These are phyloP conservation scores for Pteropus alecto DNA, from an alignment of 2,113 vertebrate species.

Conservation along the genomic window DNA sequence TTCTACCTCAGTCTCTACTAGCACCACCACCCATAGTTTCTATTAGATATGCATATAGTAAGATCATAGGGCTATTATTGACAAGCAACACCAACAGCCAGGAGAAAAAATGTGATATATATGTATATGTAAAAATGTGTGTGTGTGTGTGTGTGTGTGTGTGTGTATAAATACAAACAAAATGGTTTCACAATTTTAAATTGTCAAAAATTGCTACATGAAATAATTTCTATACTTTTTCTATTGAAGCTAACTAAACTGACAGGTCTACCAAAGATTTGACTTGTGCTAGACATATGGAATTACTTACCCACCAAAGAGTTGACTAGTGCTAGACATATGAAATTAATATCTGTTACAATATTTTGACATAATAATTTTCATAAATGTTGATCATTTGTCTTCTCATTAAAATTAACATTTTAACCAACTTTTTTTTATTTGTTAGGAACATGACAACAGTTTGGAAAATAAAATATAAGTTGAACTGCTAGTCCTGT, in stretches of 20 bases:
- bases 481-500: neutral
- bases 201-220: neutral
- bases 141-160: too few species aligned
- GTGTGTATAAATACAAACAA: too few species aligned
- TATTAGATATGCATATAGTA: neutral
- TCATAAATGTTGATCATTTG: conserved; percentile 54
- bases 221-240: conserved; percentile 45
- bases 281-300: too few species aligned
- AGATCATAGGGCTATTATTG: neutral
- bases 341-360: conserved; percentile 31
- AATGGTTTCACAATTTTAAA: neutral
- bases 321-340: conserved; percentile 51
- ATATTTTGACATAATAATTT: conserved; percentile 35
- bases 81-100: neutral
- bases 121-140: too few species aligned
- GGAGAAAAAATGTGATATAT: neutral
- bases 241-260: conserved; percentile 38
- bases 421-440: neutral
- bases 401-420: conserved; percentile 57
- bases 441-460: conserved; percentile 57
- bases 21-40: neutral
- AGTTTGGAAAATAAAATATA: neutral
- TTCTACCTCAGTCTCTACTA: neutral
- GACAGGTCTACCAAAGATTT: neutral
- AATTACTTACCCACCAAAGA: neutral